Evolutionary conservation across 2,113 vertebrate species (phyloP).

Genomic region (Prionailurus bengalensis): DNA sequence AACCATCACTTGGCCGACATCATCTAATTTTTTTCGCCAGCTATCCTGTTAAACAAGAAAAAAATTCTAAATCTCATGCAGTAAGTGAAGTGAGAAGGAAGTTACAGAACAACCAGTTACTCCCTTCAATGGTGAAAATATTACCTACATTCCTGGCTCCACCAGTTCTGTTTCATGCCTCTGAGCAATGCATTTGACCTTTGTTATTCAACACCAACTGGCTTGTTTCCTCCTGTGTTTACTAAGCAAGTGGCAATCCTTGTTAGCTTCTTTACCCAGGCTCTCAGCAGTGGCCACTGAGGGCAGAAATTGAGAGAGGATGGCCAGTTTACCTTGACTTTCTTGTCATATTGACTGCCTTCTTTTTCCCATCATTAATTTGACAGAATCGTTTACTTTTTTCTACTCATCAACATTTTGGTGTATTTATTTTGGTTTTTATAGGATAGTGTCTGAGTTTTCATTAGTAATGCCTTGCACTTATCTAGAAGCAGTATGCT

Average conservation of each 20-base stretch:
- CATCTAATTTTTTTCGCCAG: not conserved
- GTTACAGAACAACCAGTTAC: not conserved
- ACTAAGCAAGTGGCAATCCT: not conserved
- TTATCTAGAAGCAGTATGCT: not conserved
- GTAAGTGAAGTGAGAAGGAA: not conserved
- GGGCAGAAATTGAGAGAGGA: not conserved
- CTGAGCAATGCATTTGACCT: not conserved
- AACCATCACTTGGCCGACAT: not conserved
- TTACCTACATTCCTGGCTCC: not conserved
- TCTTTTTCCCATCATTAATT: not conserved
- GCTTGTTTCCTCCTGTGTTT: not conserved
- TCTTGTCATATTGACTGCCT: not conserved
- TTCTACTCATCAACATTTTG: not conserved
- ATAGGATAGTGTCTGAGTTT: not conserved
- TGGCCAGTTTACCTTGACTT: not conserved
- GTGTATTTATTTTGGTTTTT: not conserved
- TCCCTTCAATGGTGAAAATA: not conserved
- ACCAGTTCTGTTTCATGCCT: not conserved
- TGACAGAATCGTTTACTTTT: not conserved
- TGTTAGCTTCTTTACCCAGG: not conserved
- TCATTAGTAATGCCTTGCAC: not conserved
- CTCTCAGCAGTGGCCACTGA: not conserved
- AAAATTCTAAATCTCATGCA: not conserved
- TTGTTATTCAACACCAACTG: not conserved
- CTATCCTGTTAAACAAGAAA: not conserved